Evolutionary conservation across 1,140 invertebrate species (phyloP), one percentile per base, ranked within the genome.

Genomic region (Pomacea maculata): DNA sequence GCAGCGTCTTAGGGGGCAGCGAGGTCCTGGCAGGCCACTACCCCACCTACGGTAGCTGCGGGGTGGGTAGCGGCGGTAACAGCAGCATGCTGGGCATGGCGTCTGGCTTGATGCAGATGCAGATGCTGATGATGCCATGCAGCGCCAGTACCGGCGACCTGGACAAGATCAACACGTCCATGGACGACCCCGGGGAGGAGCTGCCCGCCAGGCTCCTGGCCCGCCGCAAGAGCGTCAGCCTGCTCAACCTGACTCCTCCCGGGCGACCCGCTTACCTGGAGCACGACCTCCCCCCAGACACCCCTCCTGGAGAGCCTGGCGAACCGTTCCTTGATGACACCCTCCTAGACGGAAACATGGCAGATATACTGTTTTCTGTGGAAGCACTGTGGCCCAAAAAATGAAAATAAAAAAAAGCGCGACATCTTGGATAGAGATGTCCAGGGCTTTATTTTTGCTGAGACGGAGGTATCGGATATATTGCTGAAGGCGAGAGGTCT

Each of bases 281-380:
- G 15, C 77, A 57, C 61, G 80, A 78, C 68, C 45, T 45, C 8
- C 74, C 55, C 64, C 76, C 5, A 34, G 74, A 21, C 72, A 80
- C 25, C 45, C 55, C 77, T 29, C 29, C 45, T 12, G 64, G 25
- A 11, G 67, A 65, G 14, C 52, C 68, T 1, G 79, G 77, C n/a
- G 75, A 82, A 25, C 75, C 78, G 29, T 82, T 87, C 45, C 73
- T 87, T 21, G 79, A 85, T 57, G 86, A 87, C 79, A 75, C 83
- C 64, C 77, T 87, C 8, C 80, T 87, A 57, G 86, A 85, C 75
- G 82, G 83, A 21, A 87, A 85, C 79, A 76, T 87, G 14, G 82
- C 83, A n/a, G 86, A 87, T 54, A 85, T 87, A 67, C 55, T 87
- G 57, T 83, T 85, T 76, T 83, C 84, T 55, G 86, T 87, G 15